Base-by-base conservation (phyloP, 2,888 invertebrate genomes). In the Acheta domesticus region DNA sequence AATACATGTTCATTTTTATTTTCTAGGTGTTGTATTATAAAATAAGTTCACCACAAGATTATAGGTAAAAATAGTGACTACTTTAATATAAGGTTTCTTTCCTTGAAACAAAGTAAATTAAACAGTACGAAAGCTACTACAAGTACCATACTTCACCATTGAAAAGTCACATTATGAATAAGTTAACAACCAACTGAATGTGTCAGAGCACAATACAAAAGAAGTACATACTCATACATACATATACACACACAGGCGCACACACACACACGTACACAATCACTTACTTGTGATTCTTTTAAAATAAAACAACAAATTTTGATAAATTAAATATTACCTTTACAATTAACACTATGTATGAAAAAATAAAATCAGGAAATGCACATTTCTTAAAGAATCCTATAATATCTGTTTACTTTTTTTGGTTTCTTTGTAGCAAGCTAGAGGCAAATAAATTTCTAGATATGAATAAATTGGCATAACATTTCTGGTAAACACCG, bases 91-190 rank as follows among this genome's bases (percentile, higher is more conserved):
- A 19, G 62, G 62, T 62, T 62, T 62, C n/a, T n/a, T 19, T 62
- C 62, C n/a, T n/a, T n/a, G n/a, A 62, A 62, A 62, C 62, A 62
- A n/a, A 62, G n/a, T 62, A 62, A 62, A 62, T 62, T 14, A 62
- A 62, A 62, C 62, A 62, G 14, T 62, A 62, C n/a, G n/a, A 62
- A 62, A 62, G 62, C 62, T 62, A 36, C 36, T 36, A 62, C 62
- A 62, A 62, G n/a, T 62, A 62, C 62, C 62, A 62, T 62, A 62
- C n/a, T 62, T 62, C 62, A 62, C 62, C 62, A 62, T n/a, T 62
- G 62, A 62, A 62, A 62, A 62, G n/a, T 62, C n/a, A 62, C n/a
- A 62, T 62, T 62, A 62, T 62, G 62, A 62, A 62, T 62, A 62
- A 62, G 62, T 62, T 62, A 62, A 62, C 62, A 62, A 62, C 14